Percentiles rank a stretch among this genome's conserved stretches.
phyloP scores from a whole-genome alignment of 2,113 vertebrate genomes.

The Bos javanicus region DNA sequence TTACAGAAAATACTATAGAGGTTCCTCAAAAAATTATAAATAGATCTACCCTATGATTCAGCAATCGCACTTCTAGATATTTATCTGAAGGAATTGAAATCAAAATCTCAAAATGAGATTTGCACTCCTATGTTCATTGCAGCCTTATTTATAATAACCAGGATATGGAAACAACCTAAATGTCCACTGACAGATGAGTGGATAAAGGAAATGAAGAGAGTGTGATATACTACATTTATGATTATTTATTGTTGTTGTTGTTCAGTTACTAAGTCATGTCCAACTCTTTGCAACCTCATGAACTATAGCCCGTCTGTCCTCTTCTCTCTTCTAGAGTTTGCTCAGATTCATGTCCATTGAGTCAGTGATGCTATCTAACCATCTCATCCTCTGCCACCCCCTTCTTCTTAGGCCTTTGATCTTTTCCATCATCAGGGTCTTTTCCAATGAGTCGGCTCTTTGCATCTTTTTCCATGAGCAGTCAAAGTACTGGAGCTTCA shows the following conservation, averaged over 20 bases:
- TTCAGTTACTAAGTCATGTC: neutral
- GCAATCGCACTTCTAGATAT: neutral
- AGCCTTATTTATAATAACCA: neutral
- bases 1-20: neutral
- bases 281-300: neutral
- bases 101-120: neutral
- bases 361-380: neutral
- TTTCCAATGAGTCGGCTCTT: neutral
- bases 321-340: neutral
- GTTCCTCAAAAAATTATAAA: neutral
- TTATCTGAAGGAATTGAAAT: neutral
- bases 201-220: neutral
- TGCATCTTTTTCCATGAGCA: neutral
- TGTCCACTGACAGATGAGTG: neutral
- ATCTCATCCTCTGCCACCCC: neutral
- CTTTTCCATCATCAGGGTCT: neutral
- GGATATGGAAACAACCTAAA: neutral
- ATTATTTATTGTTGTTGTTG: neutral
- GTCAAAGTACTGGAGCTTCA: neutral
- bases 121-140: neutral
- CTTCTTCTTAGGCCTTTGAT: neutral
- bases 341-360: neutral
- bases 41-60: neutral
- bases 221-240: neutral
- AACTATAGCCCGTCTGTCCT: neutral